phyloP scores from a whole-genome alignment of 1,140 invertebrate species.

The Ceratitis capitata region DNA sequence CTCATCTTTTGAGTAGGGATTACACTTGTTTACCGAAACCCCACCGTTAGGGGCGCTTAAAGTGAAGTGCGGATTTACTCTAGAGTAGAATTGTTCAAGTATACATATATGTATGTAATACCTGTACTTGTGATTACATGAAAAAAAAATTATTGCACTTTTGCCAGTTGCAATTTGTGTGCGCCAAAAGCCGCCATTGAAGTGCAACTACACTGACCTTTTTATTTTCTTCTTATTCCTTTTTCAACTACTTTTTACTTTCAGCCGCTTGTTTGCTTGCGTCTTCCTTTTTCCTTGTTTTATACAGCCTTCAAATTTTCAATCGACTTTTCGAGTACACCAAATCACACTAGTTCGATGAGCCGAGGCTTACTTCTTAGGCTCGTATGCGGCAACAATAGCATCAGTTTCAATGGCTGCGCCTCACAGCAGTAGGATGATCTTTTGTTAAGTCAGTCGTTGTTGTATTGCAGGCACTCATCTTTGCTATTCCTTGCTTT shows the following conservation, averaged over 20 bases:
- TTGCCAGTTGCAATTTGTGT: conserved; percentile 19
- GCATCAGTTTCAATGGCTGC: no score
- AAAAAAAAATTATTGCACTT: not conserved
- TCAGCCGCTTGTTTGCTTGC: not conserved
- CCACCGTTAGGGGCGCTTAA: not conserved
- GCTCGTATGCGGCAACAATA: not conserved
- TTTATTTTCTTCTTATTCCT: not conserved
- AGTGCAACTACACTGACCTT: not conserved
- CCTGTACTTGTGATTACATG: not conserved
- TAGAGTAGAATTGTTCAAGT: not conserved
- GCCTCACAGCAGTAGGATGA: conserved; percentile 12
- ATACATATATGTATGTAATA: not conserved
- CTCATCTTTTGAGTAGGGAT: not conserved
- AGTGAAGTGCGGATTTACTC: not conserved
- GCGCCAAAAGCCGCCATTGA: not conserved
- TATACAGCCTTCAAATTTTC: not conserved
- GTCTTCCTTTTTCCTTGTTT: not conserved
- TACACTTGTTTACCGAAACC: conserved; percentile 4
- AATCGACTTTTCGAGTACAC: not conserved
- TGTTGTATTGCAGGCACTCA: not conserved
- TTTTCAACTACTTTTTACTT: not conserved
- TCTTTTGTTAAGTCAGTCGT: not conserved
- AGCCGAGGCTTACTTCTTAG: not conserved
- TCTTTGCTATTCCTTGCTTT: not conserved
- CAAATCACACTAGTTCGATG: not conserved